Conservation (phyloP, 2,888 invertebrate species). For the Eupithecia centaureata region DNA sequence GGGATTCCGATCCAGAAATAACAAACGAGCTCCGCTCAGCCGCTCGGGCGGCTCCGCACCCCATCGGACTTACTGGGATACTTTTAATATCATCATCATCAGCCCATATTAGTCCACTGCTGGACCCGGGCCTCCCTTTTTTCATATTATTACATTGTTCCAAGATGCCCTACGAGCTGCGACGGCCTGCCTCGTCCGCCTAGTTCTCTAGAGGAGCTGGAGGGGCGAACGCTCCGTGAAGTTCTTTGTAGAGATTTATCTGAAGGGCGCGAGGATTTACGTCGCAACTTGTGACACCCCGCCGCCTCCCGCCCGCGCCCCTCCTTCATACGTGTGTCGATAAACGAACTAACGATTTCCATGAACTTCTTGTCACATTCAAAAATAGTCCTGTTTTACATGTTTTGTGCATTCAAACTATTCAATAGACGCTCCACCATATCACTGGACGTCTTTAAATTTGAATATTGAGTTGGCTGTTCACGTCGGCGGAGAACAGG, state of each 20-base stretch:
- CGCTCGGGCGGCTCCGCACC: neutral
- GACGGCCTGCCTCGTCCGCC: no score
- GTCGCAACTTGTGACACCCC: slow-evolving; percentile 16
- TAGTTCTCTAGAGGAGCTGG: no score
- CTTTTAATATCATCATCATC: neutral
- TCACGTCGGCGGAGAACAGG: neutral
- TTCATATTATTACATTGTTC: neutral
- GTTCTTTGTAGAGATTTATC: slow-evolving; percentile 30
- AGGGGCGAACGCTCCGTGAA: slow-evolving; percentile 15
- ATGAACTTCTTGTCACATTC: neutral
- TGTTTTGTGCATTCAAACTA: neutral
- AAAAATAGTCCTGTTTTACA: neutral
- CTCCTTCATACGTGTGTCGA: neutral
- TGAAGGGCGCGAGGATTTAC: slow-evolving; percentile 25
- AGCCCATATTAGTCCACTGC: no score
- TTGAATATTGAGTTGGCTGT: neutral
- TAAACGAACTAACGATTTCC: neutral
- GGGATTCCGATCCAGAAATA: slow-evolving; percentile 23
- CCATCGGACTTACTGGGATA: neutral
- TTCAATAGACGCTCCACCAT: neutral
- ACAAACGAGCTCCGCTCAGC: slow-evolving; percentile 21
- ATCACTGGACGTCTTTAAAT: neutral
- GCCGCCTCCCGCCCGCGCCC: neutral
- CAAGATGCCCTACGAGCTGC: neutral
- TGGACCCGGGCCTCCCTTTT: no score